Evolutionary conservation across 2,888 invertebrate genomes (phyloP).

Genomic region (Eudasyphora cyanicolor): DNA sequence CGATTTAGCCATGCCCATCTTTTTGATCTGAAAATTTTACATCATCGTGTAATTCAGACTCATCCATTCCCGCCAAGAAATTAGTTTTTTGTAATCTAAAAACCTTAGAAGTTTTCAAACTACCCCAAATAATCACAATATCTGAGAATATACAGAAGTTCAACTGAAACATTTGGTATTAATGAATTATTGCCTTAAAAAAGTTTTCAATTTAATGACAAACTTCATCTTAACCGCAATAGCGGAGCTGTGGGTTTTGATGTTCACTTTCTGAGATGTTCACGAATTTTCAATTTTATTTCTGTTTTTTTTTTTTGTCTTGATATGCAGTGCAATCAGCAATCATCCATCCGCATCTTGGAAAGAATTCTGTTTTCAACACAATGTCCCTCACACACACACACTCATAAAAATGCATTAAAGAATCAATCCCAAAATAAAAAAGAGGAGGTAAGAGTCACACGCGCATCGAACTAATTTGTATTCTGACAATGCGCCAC

Average conservation of each 20-base stretch:
- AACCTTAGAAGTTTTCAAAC: too few relatives aligned
- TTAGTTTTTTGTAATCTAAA: too few relatives aligned
- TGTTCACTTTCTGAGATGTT: background rate
- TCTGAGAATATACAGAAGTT: too few relatives aligned
- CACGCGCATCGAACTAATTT: constrained; percentile 52
- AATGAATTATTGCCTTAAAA: too few relatives aligned
- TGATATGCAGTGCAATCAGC: constrained; percentile 4
- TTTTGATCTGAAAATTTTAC: too few relatives aligned
- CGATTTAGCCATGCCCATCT: too few relatives aligned
- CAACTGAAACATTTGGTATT: too few relatives aligned
- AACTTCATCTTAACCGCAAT: background rate
- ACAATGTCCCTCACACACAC: background rate
- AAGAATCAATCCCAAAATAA: background rate
- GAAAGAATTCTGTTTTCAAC: constrained; percentile 26
- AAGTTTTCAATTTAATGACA: constrained; percentile 6
- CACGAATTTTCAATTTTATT: too few relatives aligned
- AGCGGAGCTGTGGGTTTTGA: background rate
- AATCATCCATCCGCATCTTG: constrained; percentile 26
- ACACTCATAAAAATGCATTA: background rate
- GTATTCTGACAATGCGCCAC: constrained; percentile 58
- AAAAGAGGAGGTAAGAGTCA: background rate
- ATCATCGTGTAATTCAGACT: too few relatives aligned
- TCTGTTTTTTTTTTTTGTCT: background rate
- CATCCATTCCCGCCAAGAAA: too few relatives aligned
- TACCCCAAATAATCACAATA: too few relatives aligned